These are phyloP conservation scores for Aplochiton taeniatus DNA, from an alignment of 2,797 vertebrate species.

Conservation along the genomic window DNA sequence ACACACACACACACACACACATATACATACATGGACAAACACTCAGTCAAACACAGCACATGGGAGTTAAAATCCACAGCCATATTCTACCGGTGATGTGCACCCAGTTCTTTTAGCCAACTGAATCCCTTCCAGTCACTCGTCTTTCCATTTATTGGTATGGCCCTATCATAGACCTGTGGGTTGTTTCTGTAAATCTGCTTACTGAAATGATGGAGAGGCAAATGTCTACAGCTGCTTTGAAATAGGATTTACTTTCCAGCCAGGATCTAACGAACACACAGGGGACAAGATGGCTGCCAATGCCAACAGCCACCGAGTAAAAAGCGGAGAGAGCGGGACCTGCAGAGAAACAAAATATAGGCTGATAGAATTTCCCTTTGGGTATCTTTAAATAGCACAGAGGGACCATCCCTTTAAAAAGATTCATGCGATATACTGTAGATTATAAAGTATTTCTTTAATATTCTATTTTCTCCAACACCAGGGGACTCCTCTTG, in stretches of 20 bases:
- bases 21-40: constrained; percentile 27
- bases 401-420: no score
- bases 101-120: constrained; percentile 53
- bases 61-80: constrained; percentile 54
- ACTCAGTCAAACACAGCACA: constrained; percentile 22
- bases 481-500: no score
- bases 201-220: constrained; percentile 57
- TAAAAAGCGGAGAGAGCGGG: constrained; percentile 27
- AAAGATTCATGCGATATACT: no score
- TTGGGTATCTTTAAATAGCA: no score
- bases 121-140: constrained; percentile 52
- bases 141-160: constrained; percentile 28
- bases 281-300: constrained; percentile 40
- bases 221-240: constrained; percentile 48
- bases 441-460: no score
- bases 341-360: neutral
- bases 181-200: constrained; percentile 55
- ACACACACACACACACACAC: constrained; percentile 22
- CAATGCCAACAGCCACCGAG: constrained; percentile 27
- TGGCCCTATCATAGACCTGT: constrained; percentile 32
- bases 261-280: constrained; percentile 39
- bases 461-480: no score
- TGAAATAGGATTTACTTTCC: constrained; percentile 68
- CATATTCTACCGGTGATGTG: constrained; percentile 53
- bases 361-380: no score